phyloP scores from a whole-genome alignment of 92 coral and sea anemone genomes.

The Anthopleura xanthogrammica region DNA sequence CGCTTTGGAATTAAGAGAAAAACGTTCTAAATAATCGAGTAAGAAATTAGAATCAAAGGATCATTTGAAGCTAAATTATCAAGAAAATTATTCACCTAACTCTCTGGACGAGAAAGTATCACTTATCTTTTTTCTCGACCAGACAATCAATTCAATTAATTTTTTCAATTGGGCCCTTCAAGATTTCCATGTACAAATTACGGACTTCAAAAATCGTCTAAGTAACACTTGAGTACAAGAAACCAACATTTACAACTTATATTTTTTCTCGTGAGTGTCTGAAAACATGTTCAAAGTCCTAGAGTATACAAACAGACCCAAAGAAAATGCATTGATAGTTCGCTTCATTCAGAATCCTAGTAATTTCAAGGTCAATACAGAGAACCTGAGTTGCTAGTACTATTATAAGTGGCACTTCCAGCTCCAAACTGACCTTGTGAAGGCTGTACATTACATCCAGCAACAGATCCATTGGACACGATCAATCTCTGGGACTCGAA shows the following conservation, averaged over 20 bases:
- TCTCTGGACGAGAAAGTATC: not conserved
- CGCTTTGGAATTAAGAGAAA: slow-evolving; percentile 5
- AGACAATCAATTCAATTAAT: slow-evolving; percentile 21
- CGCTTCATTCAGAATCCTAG: not conserved
- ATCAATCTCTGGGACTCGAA: slow-evolving; percentile 94
- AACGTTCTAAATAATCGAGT: not conserved
- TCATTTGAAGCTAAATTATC: slow-evolving; percentile 2
- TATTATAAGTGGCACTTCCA: slow-evolving; percentile 62
- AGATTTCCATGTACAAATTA: not conserved
- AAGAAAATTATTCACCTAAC: not conserved
- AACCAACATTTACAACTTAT: slow-evolving; percentile 37
- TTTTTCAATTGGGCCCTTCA: slow-evolving; percentile 6
- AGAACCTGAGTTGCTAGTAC: slow-evolving; percentile 34
- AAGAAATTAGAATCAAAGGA: not conserved
- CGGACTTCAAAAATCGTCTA: not conserved
- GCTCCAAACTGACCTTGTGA: slow-evolving; percentile 88
- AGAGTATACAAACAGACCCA: not conserved
- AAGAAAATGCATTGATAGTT: not conserved
- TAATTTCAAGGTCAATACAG: slow-evolving; percentile 35
- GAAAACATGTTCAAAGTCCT: slow-evolving; percentile 20
- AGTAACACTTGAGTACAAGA: slow-evolving; percentile 6
- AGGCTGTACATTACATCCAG: slow-evolving; percentile 17
- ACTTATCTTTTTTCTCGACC: slow-evolving; percentile 10
- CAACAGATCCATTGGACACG: slow-evolving; percentile 52
- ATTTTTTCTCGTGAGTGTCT: not conserved